A percentile compares a stretch with the other conserved stretches of the same genome.
Evolutionary conservation across 2,888 invertebrate species (phyloP).

Genomic region (Perdita meconis): DNA sequence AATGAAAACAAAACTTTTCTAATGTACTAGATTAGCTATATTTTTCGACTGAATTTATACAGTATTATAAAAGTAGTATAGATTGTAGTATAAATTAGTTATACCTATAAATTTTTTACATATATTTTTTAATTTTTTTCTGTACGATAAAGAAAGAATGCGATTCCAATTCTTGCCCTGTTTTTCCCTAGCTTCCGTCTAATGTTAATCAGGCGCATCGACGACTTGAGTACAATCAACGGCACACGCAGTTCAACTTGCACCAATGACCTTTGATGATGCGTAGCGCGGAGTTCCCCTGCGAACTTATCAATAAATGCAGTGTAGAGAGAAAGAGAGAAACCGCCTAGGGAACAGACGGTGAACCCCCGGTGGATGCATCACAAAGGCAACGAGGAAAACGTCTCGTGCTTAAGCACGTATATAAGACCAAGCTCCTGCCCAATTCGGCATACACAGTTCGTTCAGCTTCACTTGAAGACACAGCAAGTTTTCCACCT

Average conservation of each 20-base stretch:
- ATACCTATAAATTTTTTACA: too few species aligned
- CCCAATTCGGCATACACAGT: constrained; percentile 9
- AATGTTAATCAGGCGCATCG: not conserved
- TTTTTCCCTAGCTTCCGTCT: not conserved
- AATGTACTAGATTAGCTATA: too few species aligned
- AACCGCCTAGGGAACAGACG: constrained; percentile 21
- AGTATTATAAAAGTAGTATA: too few species aligned
- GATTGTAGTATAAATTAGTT: too few species aligned
- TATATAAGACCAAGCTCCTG: constrained; percentile 38
- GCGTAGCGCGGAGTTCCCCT: constrained; percentile 5
- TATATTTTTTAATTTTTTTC: too few species aligned
- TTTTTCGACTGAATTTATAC: too few species aligned
- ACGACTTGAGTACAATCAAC: not conserved
- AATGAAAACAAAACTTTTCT: too few species aligned
- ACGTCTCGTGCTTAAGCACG: not conserved
- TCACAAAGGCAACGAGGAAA: not conserved
- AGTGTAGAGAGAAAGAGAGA: not conserved
- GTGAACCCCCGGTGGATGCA: constrained; percentile 27
- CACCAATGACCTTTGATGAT: constrained; percentile 17
- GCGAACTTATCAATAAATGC: not conserved
- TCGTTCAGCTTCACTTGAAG: constrained; percentile 18
- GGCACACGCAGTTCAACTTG: too few species aligned
- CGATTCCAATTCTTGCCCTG: not conserved
- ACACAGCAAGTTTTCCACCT: not conserved
- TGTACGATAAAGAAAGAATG: too few species aligned